Evolutionary conservation across 2,113 vertebrate genomes (phyloP).

Genomic region (Diphyllodes magnificus): DNA sequence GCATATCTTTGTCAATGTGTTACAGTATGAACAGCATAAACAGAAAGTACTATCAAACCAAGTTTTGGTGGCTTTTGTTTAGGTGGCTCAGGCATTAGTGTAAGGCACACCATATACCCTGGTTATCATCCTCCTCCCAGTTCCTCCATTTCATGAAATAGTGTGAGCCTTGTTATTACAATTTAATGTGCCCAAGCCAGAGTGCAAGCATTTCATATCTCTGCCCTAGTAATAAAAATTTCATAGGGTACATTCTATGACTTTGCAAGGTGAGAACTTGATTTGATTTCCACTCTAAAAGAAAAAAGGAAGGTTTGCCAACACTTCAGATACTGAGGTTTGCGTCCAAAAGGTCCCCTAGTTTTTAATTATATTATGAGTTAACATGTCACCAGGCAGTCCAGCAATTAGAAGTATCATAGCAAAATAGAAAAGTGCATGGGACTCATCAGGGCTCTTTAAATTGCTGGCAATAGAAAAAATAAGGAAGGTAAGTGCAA

Average conservation of each 20-base stretch:
- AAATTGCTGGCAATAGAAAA: background rate
- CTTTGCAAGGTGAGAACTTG: background rate
- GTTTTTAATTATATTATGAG: background rate
- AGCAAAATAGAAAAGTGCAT: background rate
- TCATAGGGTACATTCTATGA: background rate
- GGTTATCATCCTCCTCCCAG: background rate
- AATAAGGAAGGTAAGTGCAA: background rate
- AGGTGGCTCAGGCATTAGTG: background rate
- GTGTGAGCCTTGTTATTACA: background rate
- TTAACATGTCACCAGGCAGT: background rate
- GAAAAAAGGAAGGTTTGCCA: background rate
- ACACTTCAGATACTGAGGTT: background rate
- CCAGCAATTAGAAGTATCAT: background rate
- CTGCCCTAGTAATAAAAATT: background rate
- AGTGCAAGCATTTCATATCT: background rate
- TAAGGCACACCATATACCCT: background rate
- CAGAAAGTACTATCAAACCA: background rate
- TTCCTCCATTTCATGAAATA: background rate
- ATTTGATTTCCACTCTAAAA: background rate
- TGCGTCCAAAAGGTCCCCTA: background rate
- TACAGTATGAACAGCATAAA: background rate
- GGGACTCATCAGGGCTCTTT: background rate
- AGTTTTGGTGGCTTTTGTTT: background rate
- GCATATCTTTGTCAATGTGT: background rate
- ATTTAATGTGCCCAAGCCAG: background rate